phyloP scores from a whole-genome alignment of 2,113 vertebrate genomes.

The Paradoxurus hermaphroditus region DNA sequence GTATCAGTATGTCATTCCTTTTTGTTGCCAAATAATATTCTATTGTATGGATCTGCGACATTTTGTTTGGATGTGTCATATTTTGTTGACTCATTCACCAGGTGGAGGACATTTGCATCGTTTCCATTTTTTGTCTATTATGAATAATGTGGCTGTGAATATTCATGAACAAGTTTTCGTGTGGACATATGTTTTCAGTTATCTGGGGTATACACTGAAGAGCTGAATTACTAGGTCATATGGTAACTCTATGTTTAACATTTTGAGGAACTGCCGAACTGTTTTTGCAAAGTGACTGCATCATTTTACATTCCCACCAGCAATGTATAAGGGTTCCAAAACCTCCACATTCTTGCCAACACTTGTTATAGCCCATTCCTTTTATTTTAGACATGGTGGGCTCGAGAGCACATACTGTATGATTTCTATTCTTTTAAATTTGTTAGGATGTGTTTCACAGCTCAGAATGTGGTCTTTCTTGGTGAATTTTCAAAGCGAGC shows the following conservation, averaged over 20 bases:
- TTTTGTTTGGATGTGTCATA: background rate
- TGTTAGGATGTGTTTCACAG: background rate
- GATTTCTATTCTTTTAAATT: background rate
- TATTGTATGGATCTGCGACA: background rate
- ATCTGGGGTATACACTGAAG: background rate
- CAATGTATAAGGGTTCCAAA: background rate
- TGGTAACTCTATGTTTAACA: background rate
- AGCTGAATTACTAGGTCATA: background rate
- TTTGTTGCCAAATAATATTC: conserved; percentile 6
- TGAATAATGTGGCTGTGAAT: background rate
- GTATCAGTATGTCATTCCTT: background rate
- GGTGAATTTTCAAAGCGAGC: background rate
- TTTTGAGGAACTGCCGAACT: background rate
- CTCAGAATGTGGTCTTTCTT: background rate
- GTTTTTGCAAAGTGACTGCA: background rate
- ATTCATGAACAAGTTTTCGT: background rate
- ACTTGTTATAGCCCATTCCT: background rate
- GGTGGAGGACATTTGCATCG: background rate
- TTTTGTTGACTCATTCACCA: background rate
- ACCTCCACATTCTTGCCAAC: background rate
- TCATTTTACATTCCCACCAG: background rate
- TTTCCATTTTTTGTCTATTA: background rate
- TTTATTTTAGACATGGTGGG: background rate
- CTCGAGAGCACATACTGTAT: background rate
- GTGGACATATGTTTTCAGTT: conserved; percentile 20